Base-by-base conservation (phyloP, 2,113 vertebrate species). In the Mobula hypostoma region DNA sequence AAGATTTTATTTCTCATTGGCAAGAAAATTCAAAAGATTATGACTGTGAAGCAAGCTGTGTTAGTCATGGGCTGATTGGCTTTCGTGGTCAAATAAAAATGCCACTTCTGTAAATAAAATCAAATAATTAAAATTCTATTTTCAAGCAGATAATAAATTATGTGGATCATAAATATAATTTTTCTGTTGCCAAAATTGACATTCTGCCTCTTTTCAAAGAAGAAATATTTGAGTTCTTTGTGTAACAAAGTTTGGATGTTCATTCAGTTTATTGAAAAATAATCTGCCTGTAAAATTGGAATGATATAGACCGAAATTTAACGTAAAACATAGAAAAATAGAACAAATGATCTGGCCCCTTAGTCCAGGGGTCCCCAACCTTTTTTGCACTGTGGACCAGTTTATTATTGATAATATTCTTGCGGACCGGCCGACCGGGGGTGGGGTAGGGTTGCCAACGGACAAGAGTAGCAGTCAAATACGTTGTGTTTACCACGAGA, bases 91-190 rank as follows among this genome's bases (percentile, higher is more conserved):
- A 58, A 8, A 7, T 15, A 88, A 68, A 66, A 66, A 90, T 66
- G 29, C 63, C 27, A 29, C 27, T 87, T 87, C 61, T 14, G 32
- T 29, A 36, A 90, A 32, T 63, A 63, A 56, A 24, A 24, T 8
- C 7, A 83, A 61, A 87, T 27, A 61, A 88, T 88, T 58, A 88
- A 88, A n/a, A 15, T 88, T n/a, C 27, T 12, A 14, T 88, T 58
- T 63, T 29, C 83, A 63, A 88, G 83, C 83, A 88, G 58, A 88
- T 88, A n/a, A 88, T 88, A 58, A 12, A 61, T 56, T 63, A n/a
- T 58, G 1, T 58, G 27, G 21, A 21, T 56, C 19, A 8, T 85
- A 17, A 29, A 77, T 77, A 1, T 77, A 14, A 1, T 58, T 29
- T 27, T 58, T 56, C 56, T 87, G 9, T 24, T 29, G 56, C 27